Evolutionary conservation across 1,140 invertebrate species (phyloP).

Genomic region (Trichogramma pretiosum): DNA sequence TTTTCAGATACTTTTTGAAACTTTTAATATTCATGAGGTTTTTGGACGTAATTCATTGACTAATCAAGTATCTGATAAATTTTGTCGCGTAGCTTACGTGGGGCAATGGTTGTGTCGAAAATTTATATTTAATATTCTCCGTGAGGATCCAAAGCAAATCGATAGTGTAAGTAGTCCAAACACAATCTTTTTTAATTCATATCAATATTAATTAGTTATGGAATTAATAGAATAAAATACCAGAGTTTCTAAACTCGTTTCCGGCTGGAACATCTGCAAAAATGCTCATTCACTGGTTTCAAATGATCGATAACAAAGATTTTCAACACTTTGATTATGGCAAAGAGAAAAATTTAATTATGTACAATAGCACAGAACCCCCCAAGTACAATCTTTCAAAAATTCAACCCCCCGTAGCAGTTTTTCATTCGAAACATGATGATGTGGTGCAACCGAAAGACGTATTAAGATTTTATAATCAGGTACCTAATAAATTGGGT

Average conservation of each 20-base stretch:
- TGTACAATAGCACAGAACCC: conserved; percentile 49
- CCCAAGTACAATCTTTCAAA: conserved; percentile 55
- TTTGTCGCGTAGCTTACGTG: no score
- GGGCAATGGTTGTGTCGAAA: no score
- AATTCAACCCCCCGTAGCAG: conserved; percentile 55
- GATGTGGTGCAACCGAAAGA: conserved; percentile 47
- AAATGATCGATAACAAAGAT: conserved; percentile 50
- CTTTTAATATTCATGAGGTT: conserved; percentile 48
- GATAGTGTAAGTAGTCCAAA: no score
- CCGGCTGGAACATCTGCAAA: background rate
- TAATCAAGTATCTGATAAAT: no score
- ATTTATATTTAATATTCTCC: no score
- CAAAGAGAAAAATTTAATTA: conserved; percentile 41
- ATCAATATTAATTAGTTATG: no score
- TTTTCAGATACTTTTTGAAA: conserved; percentile 21
- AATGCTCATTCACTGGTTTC: conserved; percentile 22
- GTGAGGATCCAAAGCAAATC: no score
- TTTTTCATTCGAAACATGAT: conserved; percentile 60
- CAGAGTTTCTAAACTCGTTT: no score
- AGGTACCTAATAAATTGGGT: background rate
- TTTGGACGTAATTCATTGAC: conserved; percentile 45
- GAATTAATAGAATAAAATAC: no score
- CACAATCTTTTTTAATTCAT: no score
- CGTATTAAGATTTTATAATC: background rate
- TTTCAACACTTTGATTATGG: conserved; percentile 61